Evolutionary conservation across 1,140 invertebrate genomes (phyloP).

Genomic region (Drosophila paulistorum): DNA sequence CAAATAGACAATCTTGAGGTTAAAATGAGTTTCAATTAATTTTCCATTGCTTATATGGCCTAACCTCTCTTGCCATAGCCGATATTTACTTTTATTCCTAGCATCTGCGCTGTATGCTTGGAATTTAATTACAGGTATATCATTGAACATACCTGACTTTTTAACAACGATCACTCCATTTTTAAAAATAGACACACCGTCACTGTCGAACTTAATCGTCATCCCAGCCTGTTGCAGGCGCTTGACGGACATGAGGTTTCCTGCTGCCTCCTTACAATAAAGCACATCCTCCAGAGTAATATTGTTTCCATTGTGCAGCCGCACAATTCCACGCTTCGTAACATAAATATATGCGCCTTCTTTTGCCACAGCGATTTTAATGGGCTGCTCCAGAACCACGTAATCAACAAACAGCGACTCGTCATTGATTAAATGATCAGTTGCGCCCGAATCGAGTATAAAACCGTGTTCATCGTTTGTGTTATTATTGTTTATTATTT

Average conservation of each 20-base stretch:
- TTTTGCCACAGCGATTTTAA: constrained; percentile 24
- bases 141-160: background rate
- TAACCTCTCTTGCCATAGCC: no score
- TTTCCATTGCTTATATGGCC: no score
- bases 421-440: constrained; percentile 16
- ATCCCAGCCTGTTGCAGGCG: constrained; percentile 14
- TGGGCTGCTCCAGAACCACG: background rate
- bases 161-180: background rate
- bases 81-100: no score
- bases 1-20: no score
- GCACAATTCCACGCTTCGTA: constrained; percentile 23
- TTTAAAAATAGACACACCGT: background rate
- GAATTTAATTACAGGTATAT: no score
- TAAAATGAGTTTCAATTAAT: no score
- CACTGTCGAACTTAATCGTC: background rate
- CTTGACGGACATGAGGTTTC: constrained; percentile 19
- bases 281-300: no score
- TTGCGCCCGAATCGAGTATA: constrained; percentile 20
- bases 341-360: constrained; percentile 22
- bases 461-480: background rate
- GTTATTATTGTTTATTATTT: background rate
- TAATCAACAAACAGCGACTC: background rate
- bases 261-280: constrained; percentile 14
- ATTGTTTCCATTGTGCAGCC: constrained; percentile 13
- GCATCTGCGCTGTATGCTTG: no score